phyloP scores from a whole-genome alignment of 2,888 invertebrate genomes.

The Bellardia pandia region DNA sequence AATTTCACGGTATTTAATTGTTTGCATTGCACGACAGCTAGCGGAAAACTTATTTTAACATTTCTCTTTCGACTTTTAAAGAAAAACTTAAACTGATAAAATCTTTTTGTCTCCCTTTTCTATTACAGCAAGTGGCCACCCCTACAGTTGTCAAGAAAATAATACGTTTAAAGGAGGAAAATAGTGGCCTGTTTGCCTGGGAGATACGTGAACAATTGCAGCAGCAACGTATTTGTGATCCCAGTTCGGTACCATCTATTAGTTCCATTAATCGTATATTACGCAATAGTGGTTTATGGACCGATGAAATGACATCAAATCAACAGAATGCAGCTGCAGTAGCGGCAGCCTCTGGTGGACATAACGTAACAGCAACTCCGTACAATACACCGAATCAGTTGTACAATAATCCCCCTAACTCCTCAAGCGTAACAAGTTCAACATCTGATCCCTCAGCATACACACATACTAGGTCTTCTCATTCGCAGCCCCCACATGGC shows the following conservation, averaged over 20 bases:
- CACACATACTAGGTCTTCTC: slow-evolving; percentile 65
- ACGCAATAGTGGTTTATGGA: slow-evolving; percentile 93
- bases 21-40: slow-evolving; percentile 46
- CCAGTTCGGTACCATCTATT: slow-evolving; percentile 95
- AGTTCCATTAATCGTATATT: slow-evolving; percentile 97
- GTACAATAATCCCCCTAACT: slow-evolving; percentile 53
- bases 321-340: slow-evolving; percentile 82
- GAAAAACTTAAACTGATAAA: slow-evolving; percentile 10
- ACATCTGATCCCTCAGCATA: slow-evolving; percentile 73
- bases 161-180: slow-evolving; percentile 95
- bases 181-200: slow-evolving; percentile 98
- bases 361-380: slow-evolving; percentile 34
- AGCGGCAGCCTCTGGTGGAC: slow-evolving; percentile 74
- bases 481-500: slow-evolving; percentile 58
- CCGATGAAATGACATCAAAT: slow-evolving; percentile 86
- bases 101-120: slow-evolving; percentile 69
- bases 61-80: not conserved
- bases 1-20: slow-evolving; percentile 83
- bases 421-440: slow-evolving; percentile 43
- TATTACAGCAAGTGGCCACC: slow-evolving; percentile 96
- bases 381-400: slow-evolving; percentile 49
- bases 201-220: slow-evolving; percentile 96
- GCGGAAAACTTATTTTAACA: slow-evolving; percentile 37
- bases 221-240: slow-evolving; percentile 95
- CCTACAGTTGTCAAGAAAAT: slow-evolving; percentile 98